phyloP scores from a whole-genome alignment of 2,797 vertebrate genomes.

The Eulemur rubriventer region DNA sequence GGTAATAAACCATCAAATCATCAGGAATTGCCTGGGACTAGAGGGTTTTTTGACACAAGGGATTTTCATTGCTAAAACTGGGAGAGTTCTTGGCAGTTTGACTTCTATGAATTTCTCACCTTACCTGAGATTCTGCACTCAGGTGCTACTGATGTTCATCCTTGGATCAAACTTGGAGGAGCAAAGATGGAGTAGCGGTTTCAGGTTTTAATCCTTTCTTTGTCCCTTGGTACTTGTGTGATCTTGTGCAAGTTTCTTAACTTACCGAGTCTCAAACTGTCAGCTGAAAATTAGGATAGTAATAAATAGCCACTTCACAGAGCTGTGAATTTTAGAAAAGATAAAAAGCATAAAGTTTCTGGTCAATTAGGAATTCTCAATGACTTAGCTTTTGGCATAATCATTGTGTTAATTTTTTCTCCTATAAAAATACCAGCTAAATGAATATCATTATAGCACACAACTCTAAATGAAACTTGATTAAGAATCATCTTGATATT shows the following conservation, averaged over 20 bases:
- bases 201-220: neutral
- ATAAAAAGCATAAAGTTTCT: neutral
- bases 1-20: neutral
- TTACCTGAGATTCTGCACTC: neutral
- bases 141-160: neutral
- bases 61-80: neutral
- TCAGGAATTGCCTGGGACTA: neutral
- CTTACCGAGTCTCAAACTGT: neutral
- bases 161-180: neutral
- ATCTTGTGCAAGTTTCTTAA: slow-evolving; percentile 1
- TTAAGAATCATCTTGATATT: slow-evolving; percentile 39
- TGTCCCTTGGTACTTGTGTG: neutral
- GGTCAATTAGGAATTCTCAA: neutral
- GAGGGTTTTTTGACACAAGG: neutral
- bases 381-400: slow-evolving; percentile 10
- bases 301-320: neutral
- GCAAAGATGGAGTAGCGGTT: fast-evolving
- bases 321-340: neutral
- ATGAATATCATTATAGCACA: neutral
- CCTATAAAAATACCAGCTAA: slow-evolving; percentile 30
- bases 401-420: slow-evolving; percentile 21
- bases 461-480: slow-evolving; percentile 39
- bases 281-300: neutral
- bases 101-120: neutral
- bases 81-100: neutral